Conservation (phyloP, 2,888 invertebrate genomes). For the Cecidostiba fungosa region DNA sequence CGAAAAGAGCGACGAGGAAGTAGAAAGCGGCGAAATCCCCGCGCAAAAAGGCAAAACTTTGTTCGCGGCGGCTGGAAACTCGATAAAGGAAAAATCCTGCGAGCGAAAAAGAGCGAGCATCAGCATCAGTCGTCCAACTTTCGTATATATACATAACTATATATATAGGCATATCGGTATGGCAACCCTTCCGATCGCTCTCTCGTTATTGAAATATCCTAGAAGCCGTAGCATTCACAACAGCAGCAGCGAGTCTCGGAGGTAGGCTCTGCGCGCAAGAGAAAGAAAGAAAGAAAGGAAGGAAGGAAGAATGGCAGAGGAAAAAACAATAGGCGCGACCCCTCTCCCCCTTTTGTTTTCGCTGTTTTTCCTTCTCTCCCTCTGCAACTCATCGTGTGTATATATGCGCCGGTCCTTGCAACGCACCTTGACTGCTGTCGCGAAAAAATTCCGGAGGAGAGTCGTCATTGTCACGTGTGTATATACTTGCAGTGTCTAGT, state of each 20-base stretch:
- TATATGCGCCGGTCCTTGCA: neutral
- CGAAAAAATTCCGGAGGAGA: slow-evolving; percentile 1
- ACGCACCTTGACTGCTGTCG: neutral
- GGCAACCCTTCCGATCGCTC: neutral
- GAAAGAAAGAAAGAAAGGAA: neutral
- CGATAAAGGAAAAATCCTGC: slow-evolving; percentile 8
- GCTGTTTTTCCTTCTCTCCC: neutral
- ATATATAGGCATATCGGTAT: neutral
- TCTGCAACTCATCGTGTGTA: neutral
- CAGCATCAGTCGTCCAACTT: neutral
- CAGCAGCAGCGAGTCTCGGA: neutral
- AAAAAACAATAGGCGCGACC: slow-evolving; percentile 20
- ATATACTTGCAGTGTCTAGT: neutral
- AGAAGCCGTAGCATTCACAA: neutral
- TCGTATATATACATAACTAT: neutral
- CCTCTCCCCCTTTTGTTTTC: slow-evolving; percentile 4
- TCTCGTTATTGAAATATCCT: slow-evolving; percentile 37
- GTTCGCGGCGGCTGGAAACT: slow-evolving; percentile 5
- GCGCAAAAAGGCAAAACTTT: neutral
- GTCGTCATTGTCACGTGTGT: neutral
- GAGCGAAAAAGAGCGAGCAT: neutral
- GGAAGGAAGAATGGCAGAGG: slow-evolving; percentile 4
- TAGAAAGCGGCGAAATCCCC: neutral
- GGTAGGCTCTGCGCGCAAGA: neutral
- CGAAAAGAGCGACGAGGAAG: neutral